These are phyloP conservation scores for Asobara japonica DNA, from an alignment of 1,140 invertebrate species.

Conservation along the genomic window DNA sequence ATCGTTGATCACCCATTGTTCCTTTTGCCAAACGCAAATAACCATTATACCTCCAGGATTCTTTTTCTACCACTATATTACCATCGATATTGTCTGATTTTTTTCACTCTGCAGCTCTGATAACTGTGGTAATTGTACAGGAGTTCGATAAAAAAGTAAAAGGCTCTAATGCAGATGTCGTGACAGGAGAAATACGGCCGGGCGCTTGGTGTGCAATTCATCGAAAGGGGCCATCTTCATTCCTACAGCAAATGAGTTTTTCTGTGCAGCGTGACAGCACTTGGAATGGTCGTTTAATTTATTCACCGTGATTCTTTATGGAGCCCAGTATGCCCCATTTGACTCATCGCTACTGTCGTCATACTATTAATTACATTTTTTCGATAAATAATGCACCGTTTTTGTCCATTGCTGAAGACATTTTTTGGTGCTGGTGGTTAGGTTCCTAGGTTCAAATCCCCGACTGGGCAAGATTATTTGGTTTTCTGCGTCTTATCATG, in stretches of 20 bases:
- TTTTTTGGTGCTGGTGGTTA: no score
- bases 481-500: no score
- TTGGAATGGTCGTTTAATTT: not conserved
- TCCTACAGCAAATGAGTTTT: not conserved
- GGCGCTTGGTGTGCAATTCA: not conserved
- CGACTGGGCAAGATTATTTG: no score
- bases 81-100: not conserved
- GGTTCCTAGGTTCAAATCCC: no score
- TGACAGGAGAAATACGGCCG: not conserved
- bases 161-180: not conserved
- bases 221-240: conserved; percentile 15
- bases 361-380: no score
- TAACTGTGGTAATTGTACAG: not conserved
- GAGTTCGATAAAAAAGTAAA: not conserved
- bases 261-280: not conserved
- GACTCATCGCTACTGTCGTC: no score
- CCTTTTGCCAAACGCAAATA: not conserved
- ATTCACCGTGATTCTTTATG: not conserved
- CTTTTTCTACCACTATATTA: not conserved
- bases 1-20: no score
- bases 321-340: not conserved
- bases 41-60: not conserved
- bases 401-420: no score
- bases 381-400: no score
- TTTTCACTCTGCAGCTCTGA: not conserved